Base-by-base conservation (phyloP, 2,888 invertebrate genomes). In the Drosophila crucigera region DNA sequence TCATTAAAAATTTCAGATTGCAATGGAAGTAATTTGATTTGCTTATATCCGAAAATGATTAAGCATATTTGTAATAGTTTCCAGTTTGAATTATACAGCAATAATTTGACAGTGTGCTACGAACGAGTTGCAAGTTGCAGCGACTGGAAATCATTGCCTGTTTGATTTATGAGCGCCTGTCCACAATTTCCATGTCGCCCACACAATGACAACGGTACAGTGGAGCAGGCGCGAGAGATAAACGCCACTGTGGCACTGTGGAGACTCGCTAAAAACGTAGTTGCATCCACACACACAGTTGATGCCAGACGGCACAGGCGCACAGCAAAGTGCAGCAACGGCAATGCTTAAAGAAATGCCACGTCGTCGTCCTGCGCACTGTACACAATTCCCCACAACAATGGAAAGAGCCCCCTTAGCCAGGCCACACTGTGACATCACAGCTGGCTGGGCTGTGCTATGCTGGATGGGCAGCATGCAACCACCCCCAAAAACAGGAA, bases 91-190 rank as follows among this genome's bases (percentile, higher is more conserved):
- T 54, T 10, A 19, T 43, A 16, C 3, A 22, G 19, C 22, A 41
- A 50, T 28, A 55, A 9, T 49, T 19, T 22, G 9, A 30, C 71
- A 75, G 59, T 73, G 81, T 75, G 47, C 62, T 11, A 5, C 30
- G 28, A 35, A 10, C 37, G 28, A 39, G 6, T 49, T 80, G 68
- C 49, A 50, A 25, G 43, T 56, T 66, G 60, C 62, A 76, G 56
- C 52, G 50, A 52, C 68, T 90, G 77, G 78, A 88, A 85, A 63
- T n/a, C 53, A 28, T 16, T 22, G 53, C 54, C 65, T 50, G 62
- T 80, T 64, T 73, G 49, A 73, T 55, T 89, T 66, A 80, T 85
- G 85, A 31, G 82, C 84, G 76, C 85, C 85, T 89, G 82, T 76
- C 31, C 54, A n/a, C 58, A 70, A 56, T 78, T 85, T 89, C 70